phyloP scores from a whole-genome alignment of 1,140 invertebrate species.

The Proctacanthus coquilletti region DNA sequence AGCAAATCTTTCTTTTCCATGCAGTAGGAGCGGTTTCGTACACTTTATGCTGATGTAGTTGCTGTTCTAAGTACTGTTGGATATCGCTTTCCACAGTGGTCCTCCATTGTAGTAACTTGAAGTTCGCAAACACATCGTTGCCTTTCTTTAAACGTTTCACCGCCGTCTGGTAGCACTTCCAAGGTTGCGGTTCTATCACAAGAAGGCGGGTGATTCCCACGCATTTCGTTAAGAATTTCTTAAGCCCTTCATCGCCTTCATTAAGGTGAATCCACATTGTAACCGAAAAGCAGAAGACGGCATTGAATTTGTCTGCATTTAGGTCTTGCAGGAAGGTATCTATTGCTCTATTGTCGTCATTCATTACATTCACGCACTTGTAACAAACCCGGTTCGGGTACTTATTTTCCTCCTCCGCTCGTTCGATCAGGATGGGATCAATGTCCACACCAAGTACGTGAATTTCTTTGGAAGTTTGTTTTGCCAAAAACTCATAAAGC shows the following conservation, averaged over 20 bases:
- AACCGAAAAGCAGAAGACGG: constrained; percentile 62
- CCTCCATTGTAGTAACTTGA: constrained; percentile 38
- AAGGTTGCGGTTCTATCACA: constrained; percentile 64
- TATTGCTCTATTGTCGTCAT: constrained; percentile 28
- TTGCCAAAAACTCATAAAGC: constrained; percentile 37
- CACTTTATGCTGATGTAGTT: constrained; percentile 36
- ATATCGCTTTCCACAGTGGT: constrained; percentile 44
- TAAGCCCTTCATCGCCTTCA: constrained; percentile 53
- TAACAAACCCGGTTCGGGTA: constrained; percentile 35
- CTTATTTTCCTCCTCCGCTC: constrained; percentile 39
- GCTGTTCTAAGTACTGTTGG: constrained; percentile 35
- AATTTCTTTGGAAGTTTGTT: constrained; percentile 29
- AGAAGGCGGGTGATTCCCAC: constrained; percentile 37
- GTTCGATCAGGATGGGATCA: constrained; percentile 48
- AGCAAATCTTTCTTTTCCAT: constrained; percentile 48
- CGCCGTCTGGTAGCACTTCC: constrained; percentile 64
- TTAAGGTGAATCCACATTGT: constrained; percentile 83
- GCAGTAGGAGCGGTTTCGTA: constrained; percentile 39
- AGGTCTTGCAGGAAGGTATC: constrained; percentile 30
- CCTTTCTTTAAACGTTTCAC: constrained; percentile 47
- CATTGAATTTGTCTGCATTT: constrained; percentile 42
- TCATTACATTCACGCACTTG: constrained; percentile 44
- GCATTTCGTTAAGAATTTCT: constrained; percentile 39
- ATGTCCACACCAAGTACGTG: constrained; percentile 56
- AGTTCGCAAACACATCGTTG: constrained; percentile 42